Evolutionary conservation across 1,140 invertebrate genomes (phyloP).

Genomic region (Lepeophtheirus salmonis): DNA sequence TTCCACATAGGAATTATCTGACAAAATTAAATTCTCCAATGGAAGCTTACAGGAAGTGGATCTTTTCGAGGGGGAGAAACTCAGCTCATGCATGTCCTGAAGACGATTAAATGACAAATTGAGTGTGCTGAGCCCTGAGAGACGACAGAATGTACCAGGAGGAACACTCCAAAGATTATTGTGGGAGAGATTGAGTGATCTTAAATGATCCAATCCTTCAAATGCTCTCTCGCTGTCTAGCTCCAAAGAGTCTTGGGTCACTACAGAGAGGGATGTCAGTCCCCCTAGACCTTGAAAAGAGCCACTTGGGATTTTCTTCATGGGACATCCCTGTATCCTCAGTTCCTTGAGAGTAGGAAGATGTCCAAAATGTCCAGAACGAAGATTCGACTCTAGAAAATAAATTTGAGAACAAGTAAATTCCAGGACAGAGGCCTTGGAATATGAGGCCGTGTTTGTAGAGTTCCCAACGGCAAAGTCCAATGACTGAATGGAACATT

Average conservation of each 20-base stretch:
- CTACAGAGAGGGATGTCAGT: conserved; percentile 47
- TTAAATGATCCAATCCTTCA: conserved; percentile 42
- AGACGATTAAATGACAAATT: conserved; percentile 72
- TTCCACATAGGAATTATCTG: conserved; percentile 40
- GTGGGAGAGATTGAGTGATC: conserved; percentile 39
- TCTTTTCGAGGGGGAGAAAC: conserved; percentile 36
- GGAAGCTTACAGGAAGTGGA: conserved; percentile 21
- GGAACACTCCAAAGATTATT: conserved; percentile 46
- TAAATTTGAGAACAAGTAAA: conserved; percentile 58
- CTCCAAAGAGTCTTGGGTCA: conserved; percentile 40
- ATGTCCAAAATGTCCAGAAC: conserved; percentile 24
- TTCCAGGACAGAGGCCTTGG: conserved; percentile 28
- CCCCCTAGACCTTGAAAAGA: conserved; percentile 51
- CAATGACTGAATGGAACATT: background rate
- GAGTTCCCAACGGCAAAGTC: background rate
- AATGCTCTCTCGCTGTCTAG: conserved; percentile 32
- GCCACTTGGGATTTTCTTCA: conserved; percentile 49
- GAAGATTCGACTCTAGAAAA: conserved; percentile 52
- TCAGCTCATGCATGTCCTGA: conserved; percentile 55
- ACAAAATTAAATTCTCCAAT: conserved; percentile 42
- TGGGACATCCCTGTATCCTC: conserved; percentile 51
- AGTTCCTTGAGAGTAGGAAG: conserved; percentile 50
- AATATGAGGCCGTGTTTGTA: background rate
- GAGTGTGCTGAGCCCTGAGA: conserved; percentile 32
- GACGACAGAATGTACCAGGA: conserved; percentile 28